These are phyloP conservation scores for Hydractinia echinata DNA, from an alignment of 30 jellyfish, hydroid and myxozoan genomes.

Conservation along the genomic window DNA sequence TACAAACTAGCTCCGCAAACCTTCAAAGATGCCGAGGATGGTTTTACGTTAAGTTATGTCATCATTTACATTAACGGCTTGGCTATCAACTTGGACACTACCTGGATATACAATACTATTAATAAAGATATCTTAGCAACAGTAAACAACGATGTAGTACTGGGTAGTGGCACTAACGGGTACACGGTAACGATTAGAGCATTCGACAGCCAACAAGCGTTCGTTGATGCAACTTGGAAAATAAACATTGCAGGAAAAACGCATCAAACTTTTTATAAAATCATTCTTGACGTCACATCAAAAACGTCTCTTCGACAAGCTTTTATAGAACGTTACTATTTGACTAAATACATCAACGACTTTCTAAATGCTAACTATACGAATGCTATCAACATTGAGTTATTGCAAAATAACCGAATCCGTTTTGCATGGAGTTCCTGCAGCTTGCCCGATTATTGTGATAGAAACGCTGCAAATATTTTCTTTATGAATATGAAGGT, in stretches of 20 bases:
- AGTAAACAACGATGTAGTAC: conserved; percentile 29
- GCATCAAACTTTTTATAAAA: conserved; percentile 52
- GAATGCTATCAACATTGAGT: conserved; percentile 34
- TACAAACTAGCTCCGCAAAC: conserved; percentile 42
- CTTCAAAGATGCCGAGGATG: conserved; percentile 79
- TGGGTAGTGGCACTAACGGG: conserved; percentile 47
- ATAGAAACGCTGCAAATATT: conserved; percentile 46
- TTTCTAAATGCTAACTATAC: conserved; percentile 44
- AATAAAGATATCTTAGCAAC: conserved; percentile 4
- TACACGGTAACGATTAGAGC: conserved; percentile 74
- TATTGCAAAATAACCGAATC: conserved; percentile 11
- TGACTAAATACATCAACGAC: conserved; percentile 32
- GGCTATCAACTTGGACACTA: conserved; percentile 51
- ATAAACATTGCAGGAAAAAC: conserved; percentile 44
- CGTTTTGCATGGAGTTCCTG: conserved; percentile 58
- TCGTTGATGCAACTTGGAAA: conserved; percentile 58
- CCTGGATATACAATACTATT: conserved; percentile 46
- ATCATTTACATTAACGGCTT: conserved; percentile 52
- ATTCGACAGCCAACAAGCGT: conserved; percentile 56
- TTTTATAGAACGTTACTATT: conserved; percentile 35
- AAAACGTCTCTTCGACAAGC: conserved; percentile 10
- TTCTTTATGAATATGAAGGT: conserved; percentile 27
- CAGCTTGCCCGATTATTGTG: conserved; percentile 57
- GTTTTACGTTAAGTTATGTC: conserved; percentile 20
- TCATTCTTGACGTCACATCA: conserved; percentile 37